phyloP scores from a whole-genome alignment of 2,888 invertebrate genomes.

The Ophioninae sp. region DNA sequence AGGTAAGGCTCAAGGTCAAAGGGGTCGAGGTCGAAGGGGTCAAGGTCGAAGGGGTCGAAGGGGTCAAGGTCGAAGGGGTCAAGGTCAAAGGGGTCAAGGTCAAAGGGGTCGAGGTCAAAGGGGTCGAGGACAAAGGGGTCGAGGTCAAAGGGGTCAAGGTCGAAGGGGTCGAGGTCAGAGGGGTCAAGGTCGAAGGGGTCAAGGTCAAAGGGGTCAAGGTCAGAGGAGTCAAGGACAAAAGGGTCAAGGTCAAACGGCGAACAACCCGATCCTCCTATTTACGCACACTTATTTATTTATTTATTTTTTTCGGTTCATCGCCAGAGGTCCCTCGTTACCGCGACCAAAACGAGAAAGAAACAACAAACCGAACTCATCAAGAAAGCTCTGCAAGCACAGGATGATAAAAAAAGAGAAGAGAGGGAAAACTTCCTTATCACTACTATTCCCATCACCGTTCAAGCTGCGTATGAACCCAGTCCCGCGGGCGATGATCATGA shows the following conservation, averaged over 20 bases:
- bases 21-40: constrained; percentile 99
- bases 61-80: too few relatives aligned
- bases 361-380: constrained; percentile 99
- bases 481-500: constrained; percentile 92
- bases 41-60: too few relatives aligned
- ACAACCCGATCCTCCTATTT: constrained; percentile 32
- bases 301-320: constrained; percentile 31
- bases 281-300: constrained; percentile 47
- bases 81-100: too few relatives aligned
- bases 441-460: constrained; percentile 95
- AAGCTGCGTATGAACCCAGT: constrained; percentile 98
- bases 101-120: too few relatives aligned
- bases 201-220: too few relatives aligned
- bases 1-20: constrained; percentile 98
- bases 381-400: constrained; percentile 96
- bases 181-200: too few relatives aligned
- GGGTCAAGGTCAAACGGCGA: too few relatives aligned
- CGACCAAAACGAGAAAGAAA: constrained; percentile 98
- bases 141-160: too few relatives aligned
- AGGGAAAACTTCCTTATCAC: constrained; percentile 97
- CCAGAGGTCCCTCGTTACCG: constrained; percentile 96
- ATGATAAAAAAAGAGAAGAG: constrained; percentile 97
- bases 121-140: too few relatives aligned
- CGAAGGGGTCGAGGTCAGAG: too few relatives aligned
- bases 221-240: too few relatives aligned